These are phyloP conservation scores for Zaprionus inermis DNA, from an alignment of 1,140 invertebrate genomes.

Conservation along the genomic window DNA sequence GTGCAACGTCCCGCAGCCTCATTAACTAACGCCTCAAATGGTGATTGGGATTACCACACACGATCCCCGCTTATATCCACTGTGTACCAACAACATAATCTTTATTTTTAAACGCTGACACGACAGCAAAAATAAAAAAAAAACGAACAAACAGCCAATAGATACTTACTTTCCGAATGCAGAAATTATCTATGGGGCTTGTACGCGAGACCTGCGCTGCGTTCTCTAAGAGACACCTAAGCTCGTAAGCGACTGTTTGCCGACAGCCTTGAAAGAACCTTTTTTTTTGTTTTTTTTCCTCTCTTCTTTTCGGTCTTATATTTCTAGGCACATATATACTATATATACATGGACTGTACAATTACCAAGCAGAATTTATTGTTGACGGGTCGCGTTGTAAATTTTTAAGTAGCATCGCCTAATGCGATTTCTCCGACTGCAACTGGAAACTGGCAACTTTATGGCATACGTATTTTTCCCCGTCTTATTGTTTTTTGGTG, in stretches of 20 bases:
- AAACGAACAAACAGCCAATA: slow-evolving; percentile 14
- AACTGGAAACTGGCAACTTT: slow-evolving; percentile 35
- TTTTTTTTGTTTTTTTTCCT: slow-evolving; percentile 12
- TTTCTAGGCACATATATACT: slow-evolving; percentile 12
- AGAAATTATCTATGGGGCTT: slow-evolving; percentile 36
- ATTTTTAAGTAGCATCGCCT: slow-evolving; percentile 52
- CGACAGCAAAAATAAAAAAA: slow-evolving; percentile 19
- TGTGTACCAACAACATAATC: slow-evolving; percentile 28
- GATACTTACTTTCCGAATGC: slow-evolving; percentile 33
- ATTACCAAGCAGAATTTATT: slow-evolving; percentile 51
- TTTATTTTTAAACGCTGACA: slow-evolving; percentile 46
- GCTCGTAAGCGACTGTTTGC: slow-evolving; percentile 14
- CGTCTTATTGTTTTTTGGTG: slow-evolving; percentile 16
- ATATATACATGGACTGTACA: slow-evolving; percentile 33
- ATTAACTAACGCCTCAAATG: slow-evolving; percentile 37
- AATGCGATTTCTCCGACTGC: slow-evolving; percentile 51
- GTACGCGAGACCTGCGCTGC: too few species aligned
- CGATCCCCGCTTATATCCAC: slow-evolving; percentile 12
- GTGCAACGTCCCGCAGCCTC: slow-evolving; percentile 7
- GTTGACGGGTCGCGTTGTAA: slow-evolving; percentile 43
- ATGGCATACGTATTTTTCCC: slow-evolving; percentile 39
- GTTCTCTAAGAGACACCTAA: slow-evolving; percentile 5
- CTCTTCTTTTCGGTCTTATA: slow-evolving; percentile 3
- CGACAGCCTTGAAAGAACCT: slow-evolving; percentile 41
- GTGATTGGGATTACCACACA: slow-evolving; percentile 28